Evolutionary conservation across 2,113 vertebrate species (phyloP), one percentile per base, ranked within the genome.

Genomic region (Phylloscopus trochiloides): DNA sequence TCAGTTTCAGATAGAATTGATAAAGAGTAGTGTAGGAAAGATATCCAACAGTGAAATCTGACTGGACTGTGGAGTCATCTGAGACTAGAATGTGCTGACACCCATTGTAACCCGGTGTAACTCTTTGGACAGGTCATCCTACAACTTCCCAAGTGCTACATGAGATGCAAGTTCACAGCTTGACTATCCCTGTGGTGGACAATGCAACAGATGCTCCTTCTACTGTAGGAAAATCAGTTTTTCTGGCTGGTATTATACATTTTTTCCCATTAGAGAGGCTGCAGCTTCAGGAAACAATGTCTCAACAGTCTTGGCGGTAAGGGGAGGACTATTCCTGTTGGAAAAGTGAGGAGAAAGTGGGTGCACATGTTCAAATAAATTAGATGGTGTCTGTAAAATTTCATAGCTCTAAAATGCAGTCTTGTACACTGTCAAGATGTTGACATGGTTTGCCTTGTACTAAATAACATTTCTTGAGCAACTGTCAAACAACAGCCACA

Each of bases 161-260:
- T 62, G 15, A 0, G 0, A 51, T 18, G 10, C 38, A 74, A 42
- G 20, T 36, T 57, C 48, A 40, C 17, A 66, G 32, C 13, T 31
- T 94, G 18, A 17, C 25, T 58, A 11, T 29, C 9, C 5, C 34
- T 71, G 12, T 40, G 34, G 29, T 26, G 36, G 55, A 28, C 18
- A 73, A 10, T 45, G 32, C 22, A 91, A 47, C 12, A 45, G 38
- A 70, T 50, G 15, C 25, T 83, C 9, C 15, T 70, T 54, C 72
- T 77, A 34, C 42, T 3, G 2, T 1, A 24, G 18, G 31, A 54
- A 63, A 17, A 62, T 38, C 11, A 34, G 9, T 83, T 94, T 73
- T 89, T 12, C 43, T 74, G 38, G 1, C 12, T 70, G 12, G 2
- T 57, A 24, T 62, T 83, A 47, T 24, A 29, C 2, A 18, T 38